These are phyloP conservation scores for Eupithecia subfuscata DNA, from an alignment of 2,888 invertebrate species.

Conservation along the genomic window DNA sequence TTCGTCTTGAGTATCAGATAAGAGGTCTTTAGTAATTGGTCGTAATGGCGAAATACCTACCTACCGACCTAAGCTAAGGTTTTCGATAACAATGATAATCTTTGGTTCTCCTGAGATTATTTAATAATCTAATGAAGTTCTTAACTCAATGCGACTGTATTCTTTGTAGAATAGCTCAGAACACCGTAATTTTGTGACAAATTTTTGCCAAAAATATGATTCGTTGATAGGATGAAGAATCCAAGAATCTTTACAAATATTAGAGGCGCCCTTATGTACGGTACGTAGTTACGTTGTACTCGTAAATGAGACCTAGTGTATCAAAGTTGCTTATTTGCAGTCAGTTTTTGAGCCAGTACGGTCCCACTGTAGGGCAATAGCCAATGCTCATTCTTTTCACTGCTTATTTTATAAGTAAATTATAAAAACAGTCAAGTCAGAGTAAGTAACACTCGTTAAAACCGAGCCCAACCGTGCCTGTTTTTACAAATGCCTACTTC, in stretches of 20 bases:
- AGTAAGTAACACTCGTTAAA: background rate
- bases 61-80: background rate
- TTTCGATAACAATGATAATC: background rate
- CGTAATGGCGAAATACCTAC: conserved; percentile 19
- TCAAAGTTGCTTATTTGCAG: background rate
- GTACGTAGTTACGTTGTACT: too few species aligned
- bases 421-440: background rate
- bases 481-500: conserved; percentile 20
- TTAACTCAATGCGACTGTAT: background rate
- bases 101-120: background rate
- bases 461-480: background rate
- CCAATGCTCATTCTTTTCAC: background rate
- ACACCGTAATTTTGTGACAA: too few species aligned
- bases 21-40: conserved; percentile 22
- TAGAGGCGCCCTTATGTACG: too few species aligned
- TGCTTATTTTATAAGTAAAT: background rate
- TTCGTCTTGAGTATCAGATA: background rate
- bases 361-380: background rate
- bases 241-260: too few species aligned
- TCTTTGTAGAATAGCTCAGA: background rate
- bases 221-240: too few species aligned
- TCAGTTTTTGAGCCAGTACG: background rate
- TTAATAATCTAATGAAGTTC: background rate
- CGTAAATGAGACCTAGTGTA: background rate
- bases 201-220: too few species aligned